These are phyloP conservation scores for Xylota sylvarum DNA, from an alignment of 2,888 invertebrate species.

Conservation along the genomic window DNA sequence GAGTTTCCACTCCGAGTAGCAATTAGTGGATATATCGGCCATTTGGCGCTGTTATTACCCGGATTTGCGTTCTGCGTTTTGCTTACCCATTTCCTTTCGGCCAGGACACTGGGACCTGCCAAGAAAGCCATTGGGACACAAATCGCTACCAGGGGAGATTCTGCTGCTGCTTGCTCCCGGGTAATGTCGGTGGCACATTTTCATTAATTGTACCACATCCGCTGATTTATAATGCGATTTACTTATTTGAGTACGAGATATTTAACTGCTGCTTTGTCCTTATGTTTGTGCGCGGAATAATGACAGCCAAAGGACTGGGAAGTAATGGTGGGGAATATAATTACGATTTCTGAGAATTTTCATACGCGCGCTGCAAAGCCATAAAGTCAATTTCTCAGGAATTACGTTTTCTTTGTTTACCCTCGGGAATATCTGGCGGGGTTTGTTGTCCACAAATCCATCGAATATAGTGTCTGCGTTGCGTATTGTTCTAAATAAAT, in stretches of 20 bases:
- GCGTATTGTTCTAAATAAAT: not conserved
- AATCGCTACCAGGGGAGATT: slow-evolving; percentile 18
- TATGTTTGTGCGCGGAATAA: slow-evolving; percentile 14
- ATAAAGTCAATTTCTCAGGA: not conserved
- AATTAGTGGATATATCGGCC: slow-evolving; percentile 73
- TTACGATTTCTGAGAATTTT: not conserved
- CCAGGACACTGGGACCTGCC: not conserved
- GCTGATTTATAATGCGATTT: slow-evolving; percentile 64
- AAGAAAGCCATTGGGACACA: slow-evolving; percentile 7
- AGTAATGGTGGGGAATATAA: not conserved
- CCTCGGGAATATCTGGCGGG: not conserved
- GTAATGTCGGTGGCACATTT: slow-evolving; percentile 28
- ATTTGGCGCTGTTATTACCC: slow-evolving; percentile 68
- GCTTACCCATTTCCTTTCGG: slow-evolving; percentile 33
- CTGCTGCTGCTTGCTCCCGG: not conserved
- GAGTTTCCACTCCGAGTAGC: slow-evolving; percentile 67
- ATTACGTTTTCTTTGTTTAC: not conserved
- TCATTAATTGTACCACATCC: slow-evolving; percentile 60
- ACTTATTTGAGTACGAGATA: slow-evolving; percentile 37
- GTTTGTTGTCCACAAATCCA: not conserved
- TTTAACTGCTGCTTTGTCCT: slow-evolving; percentile 39
- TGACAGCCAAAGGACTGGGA: not conserved
- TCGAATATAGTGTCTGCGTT: not conserved
- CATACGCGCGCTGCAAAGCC: not conserved
- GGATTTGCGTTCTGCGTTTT: slow-evolving; percentile 53